Percentiles rank a stretch among this genome's conserved stretches.
These are phyloP conservation scores for Malurus leucopterus DNA, from an alignment of 2,797 vertebrate species.

Conservation along the genomic window DNA sequence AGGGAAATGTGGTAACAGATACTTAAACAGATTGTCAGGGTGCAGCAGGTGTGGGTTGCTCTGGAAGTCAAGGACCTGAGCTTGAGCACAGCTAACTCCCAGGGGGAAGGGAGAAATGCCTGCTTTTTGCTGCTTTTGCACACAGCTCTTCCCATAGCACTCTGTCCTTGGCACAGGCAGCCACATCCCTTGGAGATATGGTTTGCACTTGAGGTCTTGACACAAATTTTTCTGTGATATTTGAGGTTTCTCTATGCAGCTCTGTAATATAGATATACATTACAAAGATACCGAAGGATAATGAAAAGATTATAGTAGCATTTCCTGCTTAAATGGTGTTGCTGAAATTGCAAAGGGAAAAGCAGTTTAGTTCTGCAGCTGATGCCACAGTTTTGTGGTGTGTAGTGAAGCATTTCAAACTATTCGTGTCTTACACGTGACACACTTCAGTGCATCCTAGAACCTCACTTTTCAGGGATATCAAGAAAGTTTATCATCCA, in stretches of 20 bases:
- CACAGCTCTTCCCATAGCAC: neutral
- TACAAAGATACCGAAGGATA: neutral
- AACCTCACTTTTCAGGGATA: neutral
- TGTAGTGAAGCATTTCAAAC: neutral
- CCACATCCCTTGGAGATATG: accelerated
- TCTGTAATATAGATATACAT: too few relatives aligned
- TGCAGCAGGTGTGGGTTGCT: neutral
- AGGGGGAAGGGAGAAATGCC: too few relatives aligned
- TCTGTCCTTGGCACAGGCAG: neutral
- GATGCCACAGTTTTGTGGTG: neutral
- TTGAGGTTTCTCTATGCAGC: neutral
- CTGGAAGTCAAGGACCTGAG: neutral
- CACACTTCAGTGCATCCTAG: neutral
- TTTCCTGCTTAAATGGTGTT: neutral
- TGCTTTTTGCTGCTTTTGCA: accelerated
- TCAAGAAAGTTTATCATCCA: neutral
- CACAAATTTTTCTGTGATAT: neutral
- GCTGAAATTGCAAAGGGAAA: neutral
- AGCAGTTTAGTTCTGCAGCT: neutral
- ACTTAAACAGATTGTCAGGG: neutral
- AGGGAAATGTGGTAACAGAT: neutral
- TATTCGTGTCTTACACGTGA: neutral
- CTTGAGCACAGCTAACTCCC: neutral
- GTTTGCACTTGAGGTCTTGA: accelerated
- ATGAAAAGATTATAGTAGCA: neutral